Base-by-base conservation (phyloP, 2,113 vertebrate genomes). In the Dendrocopos noguchii region DNA sequence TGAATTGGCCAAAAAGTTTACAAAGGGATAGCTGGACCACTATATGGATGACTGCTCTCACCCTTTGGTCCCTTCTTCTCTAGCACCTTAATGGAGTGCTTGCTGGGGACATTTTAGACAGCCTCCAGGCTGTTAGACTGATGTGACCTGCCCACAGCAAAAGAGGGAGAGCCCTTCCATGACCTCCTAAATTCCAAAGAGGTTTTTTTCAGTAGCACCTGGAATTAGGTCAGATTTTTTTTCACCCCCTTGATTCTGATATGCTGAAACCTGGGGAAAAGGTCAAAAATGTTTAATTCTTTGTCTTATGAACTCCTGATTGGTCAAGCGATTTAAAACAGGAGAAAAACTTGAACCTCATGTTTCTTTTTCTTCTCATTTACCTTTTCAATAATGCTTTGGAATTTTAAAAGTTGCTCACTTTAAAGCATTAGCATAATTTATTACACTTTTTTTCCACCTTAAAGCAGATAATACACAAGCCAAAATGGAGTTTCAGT, bases 41-140 rank as follows among this genome's bases (percentile, higher is more conserved):
- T 6, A 5, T 21, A 12, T 1, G 2, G 57, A 17, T 47, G 33
- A 29, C 22, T 71, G n/a, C 8, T 78, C 73, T 60, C 15, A 17
- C 20, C 16, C 42, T 42, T 52, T 2, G 4, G 57, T 12, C 36
- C 18, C 0, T 24, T n/a, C n/a, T 52, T 18, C 64, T 84, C 65
- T 29, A 66, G 46, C 33, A 56, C 15, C 71, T 56, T 61, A 46
- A 66, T 15, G 19, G 33, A 67, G 33, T 5, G 28, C 39, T 27
- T 27, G 61, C 60, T 61, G 28, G 24, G 39, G 64, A 65, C 24
- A 21, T 19, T 72, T 50, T 34, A 67, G 80, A 24, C 22, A 75
- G 76, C 44, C 44, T 42, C 12, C 0, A 0, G 44, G 56, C n/a
- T 70, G 24, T 57, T 1, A 0, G 25, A 56, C 20, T 22, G 71